Percentiles rank a stretch among this genome's conserved stretches.
Conservation (phyloP, 2,888 invertebrate species). For the Pandemis corylana region DNA sequence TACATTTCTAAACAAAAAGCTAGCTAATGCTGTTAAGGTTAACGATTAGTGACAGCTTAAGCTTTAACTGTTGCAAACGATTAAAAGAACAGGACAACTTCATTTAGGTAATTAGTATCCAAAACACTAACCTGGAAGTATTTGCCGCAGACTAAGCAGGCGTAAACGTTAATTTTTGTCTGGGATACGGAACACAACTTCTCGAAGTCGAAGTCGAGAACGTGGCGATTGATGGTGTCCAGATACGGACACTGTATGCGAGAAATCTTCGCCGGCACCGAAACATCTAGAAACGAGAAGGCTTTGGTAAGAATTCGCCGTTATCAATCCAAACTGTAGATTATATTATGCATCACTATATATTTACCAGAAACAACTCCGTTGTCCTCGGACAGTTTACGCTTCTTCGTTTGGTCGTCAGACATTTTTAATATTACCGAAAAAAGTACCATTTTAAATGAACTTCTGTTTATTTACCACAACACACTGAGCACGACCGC, state of each 20-base stretch:
- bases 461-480: neutral
- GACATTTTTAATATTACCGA: slow-evolving; percentile 54
- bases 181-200: slow-evolving; percentile 99
- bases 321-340: neutral
- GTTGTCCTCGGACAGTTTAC: slow-evolving; percentile 65
- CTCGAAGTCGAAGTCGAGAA: slow-evolving; percentile 99
- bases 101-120: neutral
- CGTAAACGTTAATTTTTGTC: slow-evolving; percentile 99
- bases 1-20: no score
- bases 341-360: slow-evolving; percentile 51
- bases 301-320: slow-evolving; percentile 4
- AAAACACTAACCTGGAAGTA: slow-evolving; percentile 89
- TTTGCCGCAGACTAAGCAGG: slow-evolving; percentile 99
- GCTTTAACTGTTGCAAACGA: no score
- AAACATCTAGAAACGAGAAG: slow-evolving; percentile 47
- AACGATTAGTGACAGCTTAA: no score
- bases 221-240: slow-evolving; percentile 98
- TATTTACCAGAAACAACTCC: slow-evolving; percentile 59
- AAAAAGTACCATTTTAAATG: neutral
- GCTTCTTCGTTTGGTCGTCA: slow-evolving; percentile 57
- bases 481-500: no score
- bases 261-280: slow-evolving; percentile 64
- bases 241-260: slow-evolving; percentile 95
- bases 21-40: no score
- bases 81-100: no score